Percentiles rank a stretch among this genome's conserved stretches.
Conservation (phyloP, 2,888 invertebrate genomes). For the Acanthopleura granulata region DNA sequence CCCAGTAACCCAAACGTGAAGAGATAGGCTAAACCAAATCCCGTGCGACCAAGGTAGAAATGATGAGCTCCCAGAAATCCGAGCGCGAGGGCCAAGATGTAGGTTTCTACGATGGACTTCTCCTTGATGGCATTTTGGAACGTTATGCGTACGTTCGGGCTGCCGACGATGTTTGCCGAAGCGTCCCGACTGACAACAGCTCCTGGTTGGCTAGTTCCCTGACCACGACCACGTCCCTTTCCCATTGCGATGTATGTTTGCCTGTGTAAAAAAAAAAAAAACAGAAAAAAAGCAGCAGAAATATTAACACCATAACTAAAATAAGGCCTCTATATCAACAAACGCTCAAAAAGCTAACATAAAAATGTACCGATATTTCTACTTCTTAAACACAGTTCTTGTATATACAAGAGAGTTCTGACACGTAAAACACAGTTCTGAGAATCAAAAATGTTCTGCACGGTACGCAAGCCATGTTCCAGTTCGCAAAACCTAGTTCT, state of each 20-base stretch:
- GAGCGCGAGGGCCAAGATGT: not conserved
- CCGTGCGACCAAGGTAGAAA: conserved; percentile 14
- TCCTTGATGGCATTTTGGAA: conserved; percentile 7
- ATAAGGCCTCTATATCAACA: too few species aligned
- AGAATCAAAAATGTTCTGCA: too few species aligned
- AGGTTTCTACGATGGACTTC: conserved; percentile 12
- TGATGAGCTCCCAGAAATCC: conserved; percentile 7
- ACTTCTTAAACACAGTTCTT: too few species aligned
- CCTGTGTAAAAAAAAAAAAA: too few species aligned
- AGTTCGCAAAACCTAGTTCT: too few species aligned
- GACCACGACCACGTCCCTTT: not conserved
- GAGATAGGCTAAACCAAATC: conserved; percentile 11
- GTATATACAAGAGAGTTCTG: too few species aligned
- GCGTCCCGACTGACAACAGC: not conserved
- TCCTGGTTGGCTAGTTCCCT: not conserved
- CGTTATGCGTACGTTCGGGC: conserved; percentile 14
- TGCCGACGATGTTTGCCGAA: not conserved
- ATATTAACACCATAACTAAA: too few species aligned
- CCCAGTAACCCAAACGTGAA: conserved; percentile 20
- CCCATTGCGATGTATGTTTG: not conserved
- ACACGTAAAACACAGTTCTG: too few species aligned
- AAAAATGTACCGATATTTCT: too few species aligned
- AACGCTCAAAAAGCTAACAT: too few species aligned
- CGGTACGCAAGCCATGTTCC: too few species aligned
- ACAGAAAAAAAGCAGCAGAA: too few species aligned